A percentile compares a stretch with the other conserved stretches of the same genome.
Conservation (phyloP, 1,140 invertebrate genomes). For the Atta cephalotes region DNA sequence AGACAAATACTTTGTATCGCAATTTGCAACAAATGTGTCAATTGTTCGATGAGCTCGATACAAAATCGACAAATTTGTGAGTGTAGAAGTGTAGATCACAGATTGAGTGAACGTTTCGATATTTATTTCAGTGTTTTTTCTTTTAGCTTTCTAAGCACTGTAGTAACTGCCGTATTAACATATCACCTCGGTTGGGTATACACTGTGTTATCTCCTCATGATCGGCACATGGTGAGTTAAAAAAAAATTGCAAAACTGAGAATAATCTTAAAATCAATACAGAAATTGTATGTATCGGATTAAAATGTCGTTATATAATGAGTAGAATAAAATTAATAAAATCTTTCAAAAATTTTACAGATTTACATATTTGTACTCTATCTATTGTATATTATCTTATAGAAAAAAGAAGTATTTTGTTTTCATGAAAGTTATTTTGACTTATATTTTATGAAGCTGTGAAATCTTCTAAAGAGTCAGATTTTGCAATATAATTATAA, state of each 20-base stretch:
- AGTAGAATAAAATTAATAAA: not conserved
- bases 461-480: no score
- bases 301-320: not conserved
- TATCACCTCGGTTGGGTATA: slow-evolving; percentile 96
- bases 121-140: slow-evolving; percentile 77
- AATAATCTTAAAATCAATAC: not conserved
- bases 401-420: no score
- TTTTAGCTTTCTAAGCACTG: slow-evolving; percentile 94
- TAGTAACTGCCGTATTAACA: slow-evolving; percentile 94
- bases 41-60: slow-evolving; percentile 82
- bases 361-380: no score
- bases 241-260: not conserved
- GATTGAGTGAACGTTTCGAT: slow-evolving; percentile 12
- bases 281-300: not conserved
- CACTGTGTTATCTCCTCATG: slow-evolving; percentile 87
- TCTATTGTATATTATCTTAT: no score
- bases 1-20: slow-evolving; percentile 72
- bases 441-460: no score
- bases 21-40: slow-evolving; percentile 83
- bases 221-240: slow-evolving; percentile 77
- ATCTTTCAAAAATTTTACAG: no score
- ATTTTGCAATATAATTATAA: no score
- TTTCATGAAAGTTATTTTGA: no score
- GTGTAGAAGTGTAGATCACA: slow-evolving; percentile 59
- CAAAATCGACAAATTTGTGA: slow-evolving; percentile 85